These are phyloP conservation scores for Hypena proboscidalis DNA, from an alignment of 2,888 invertebrate genomes.

Conservation along the genomic window DNA sequence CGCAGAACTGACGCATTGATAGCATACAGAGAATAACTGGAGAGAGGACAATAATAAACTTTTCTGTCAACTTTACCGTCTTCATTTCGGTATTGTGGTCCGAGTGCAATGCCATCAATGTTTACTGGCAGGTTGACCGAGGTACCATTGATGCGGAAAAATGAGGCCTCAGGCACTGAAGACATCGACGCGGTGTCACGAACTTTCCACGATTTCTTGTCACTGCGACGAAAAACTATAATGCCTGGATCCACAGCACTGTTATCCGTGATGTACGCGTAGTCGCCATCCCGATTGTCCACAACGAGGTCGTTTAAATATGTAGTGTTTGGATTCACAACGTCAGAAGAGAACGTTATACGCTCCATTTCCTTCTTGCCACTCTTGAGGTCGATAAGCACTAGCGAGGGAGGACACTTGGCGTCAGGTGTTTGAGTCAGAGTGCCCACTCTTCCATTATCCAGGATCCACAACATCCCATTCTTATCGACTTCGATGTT, in stretches of 20 bases:
- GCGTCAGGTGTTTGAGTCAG: constrained; percentile 80
- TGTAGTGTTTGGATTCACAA: constrained; percentile 84
- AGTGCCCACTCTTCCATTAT: constrained; percentile 88
- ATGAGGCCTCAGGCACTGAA: constrained; percentile 83
- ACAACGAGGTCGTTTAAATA: constrained; percentile 90
- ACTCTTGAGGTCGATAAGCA: constrained; percentile 88
- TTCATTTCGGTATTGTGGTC: constrained; percentile 81
- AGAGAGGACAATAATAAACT: constrained; percentile 89
- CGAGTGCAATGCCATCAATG: constrained; percentile 90
- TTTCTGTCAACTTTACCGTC: constrained; percentile 72
- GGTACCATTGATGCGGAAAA: constrained; percentile 86
- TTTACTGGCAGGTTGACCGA: constrained; percentile 85
- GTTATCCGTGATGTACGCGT: constrained; percentile 90
- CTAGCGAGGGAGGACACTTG: constrained; percentile 88
- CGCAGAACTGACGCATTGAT: constrained; percentile 86
- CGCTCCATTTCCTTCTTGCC: constrained; percentile 83
- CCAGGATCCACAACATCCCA: constrained; percentile 89
- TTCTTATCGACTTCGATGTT: constrained; percentile 89
- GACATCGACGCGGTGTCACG: constrained; percentile 87
- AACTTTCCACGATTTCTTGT: constrained; percentile 89
- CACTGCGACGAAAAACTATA: constrained; percentile 88
- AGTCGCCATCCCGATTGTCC: constrained; percentile 88
- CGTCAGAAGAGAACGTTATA: constrained; percentile 86
- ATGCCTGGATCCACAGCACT: constrained; percentile 89
- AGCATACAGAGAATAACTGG: constrained; percentile 88